Conservation (phyloP, 2,888 invertebrate genomes). For the Ctena decussata region DNA sequence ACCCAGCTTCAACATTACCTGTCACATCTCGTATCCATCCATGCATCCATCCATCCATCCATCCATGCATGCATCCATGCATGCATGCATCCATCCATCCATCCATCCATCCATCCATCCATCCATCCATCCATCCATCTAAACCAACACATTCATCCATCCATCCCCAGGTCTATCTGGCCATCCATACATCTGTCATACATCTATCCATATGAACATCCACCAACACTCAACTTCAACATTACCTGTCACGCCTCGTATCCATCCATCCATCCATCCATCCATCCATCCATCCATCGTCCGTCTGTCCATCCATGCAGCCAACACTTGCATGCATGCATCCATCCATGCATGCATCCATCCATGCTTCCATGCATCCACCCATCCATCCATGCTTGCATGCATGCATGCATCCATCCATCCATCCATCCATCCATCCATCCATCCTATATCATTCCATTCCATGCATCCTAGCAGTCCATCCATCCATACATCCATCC, state of each 20-base stretch:
- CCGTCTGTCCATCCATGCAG: neutral
- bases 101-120: neutral
- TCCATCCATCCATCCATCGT: neutral
- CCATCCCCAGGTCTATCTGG: neutral
- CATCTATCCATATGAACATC: neutral
- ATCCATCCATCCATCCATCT: neutral
- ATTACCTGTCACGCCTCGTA: too few relatives aligned
- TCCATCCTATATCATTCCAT: neutral
- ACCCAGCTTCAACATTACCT: too few relatives aligned
- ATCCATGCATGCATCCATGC: neutral
- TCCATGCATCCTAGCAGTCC: neutral
- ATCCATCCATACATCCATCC: neutral
- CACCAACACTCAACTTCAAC: neutral
- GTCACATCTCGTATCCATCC: neutral
- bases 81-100: neutral
- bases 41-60: neutral
- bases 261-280: neutral
- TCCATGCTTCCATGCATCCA: neutral
- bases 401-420: neutral
- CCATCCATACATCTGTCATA: neutral
- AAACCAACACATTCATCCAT: neutral
- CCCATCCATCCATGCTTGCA: neutral
- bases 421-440: constrained; percentile 5
- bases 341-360: neutral
- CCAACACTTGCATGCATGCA: neutral